Conservation (phyloP, 35 echinoderm and acorn worm species). For the Apostichopus japonicus region DNA sequence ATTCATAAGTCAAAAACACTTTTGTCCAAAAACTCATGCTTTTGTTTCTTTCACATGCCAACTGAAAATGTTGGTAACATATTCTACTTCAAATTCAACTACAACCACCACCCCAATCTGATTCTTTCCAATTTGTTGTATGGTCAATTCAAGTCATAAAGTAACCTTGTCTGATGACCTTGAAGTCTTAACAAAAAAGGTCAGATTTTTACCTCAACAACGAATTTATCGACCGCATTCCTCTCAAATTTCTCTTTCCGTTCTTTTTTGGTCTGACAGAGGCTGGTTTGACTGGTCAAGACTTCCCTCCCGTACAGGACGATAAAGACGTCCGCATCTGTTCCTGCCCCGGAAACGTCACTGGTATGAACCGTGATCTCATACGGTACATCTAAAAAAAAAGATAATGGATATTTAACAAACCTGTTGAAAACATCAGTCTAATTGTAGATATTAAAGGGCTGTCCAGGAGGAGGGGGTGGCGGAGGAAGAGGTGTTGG, state of each 20-base stretch:
- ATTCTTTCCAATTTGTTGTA: no score
- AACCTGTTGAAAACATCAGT: no score
- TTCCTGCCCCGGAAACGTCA: slow-evolving; percentile 79
- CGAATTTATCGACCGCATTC: slow-evolving; percentile 86
- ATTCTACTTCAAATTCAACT: no score
- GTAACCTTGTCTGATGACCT: no score
- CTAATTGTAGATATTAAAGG: neutral
- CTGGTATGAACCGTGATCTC: slow-evolving; percentile 96
- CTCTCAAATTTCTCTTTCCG: slow-evolving; percentile 91
- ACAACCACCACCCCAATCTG: no score
- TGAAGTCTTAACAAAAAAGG: neutral
- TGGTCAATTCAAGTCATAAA: no score
- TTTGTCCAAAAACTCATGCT: no score
- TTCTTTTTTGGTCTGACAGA: slow-evolving; percentile 88
- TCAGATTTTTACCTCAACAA: slow-evolving; percentile 76
- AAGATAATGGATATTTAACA: neutral
- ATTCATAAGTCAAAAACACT: no score
- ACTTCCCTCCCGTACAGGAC: slow-evolving; percentile 86
- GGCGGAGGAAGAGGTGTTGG: neutral
- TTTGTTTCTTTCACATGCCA: no score
- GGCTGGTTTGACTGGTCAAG: slow-evolving; percentile 87
- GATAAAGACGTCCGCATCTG: slow-evolving; percentile 92
- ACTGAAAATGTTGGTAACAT: no score
- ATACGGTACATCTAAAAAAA: slow-evolving; percentile 89
- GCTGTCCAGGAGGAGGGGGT: neutral